Percentiles rank a stretch among this genome's conserved stretches.
phyloP scores from a whole-genome alignment of 2,888 invertebrate species.

The Pristionchus exspectatus region DNA sequence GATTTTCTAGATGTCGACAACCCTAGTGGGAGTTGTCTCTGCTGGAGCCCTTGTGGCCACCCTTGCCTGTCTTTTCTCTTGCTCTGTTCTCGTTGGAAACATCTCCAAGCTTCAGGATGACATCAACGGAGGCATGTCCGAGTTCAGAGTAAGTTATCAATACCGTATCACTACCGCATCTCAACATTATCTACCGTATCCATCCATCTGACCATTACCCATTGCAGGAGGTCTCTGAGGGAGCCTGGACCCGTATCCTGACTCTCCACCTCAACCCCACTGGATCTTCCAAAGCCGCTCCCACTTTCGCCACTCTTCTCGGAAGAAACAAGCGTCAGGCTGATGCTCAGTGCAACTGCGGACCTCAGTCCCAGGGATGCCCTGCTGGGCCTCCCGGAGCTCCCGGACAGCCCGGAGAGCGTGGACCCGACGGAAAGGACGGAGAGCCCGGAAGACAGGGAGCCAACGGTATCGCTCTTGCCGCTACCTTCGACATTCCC shows the following conservation, averaged over 20 bases:
- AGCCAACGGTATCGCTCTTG: constrained; percentile 68
- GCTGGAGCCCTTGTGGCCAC: constrained; percentile 63
- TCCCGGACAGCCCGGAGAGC: constrained; percentile 67
- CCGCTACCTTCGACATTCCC: constrained; percentile 70
- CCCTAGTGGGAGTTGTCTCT: constrained; percentile 64
- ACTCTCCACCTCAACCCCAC: constrained; percentile 66
- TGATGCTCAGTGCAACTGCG: constrained; percentile 70
- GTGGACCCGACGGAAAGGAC: constrained; percentile 65
- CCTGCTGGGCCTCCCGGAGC: constrained; percentile 72
- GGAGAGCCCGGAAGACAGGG: constrained; percentile 69
- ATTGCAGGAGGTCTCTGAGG: constrained; percentile 63
- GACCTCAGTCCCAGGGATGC: constrained; percentile 66
- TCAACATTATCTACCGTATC: not conserved
- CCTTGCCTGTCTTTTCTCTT: constrained; percentile 61
- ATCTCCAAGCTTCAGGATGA: constrained; percentile 65
- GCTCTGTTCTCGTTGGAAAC: constrained; percentile 61
- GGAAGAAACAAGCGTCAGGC: constrained; percentile 65
- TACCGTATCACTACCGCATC: not conserved
- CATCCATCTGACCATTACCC: not conserved
- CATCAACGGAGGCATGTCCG: constrained; percentile 65
- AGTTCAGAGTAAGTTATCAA: constrained; percentile 63
- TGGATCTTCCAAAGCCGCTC: constrained; percentile 60
- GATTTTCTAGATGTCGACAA: constrained; percentile 26
- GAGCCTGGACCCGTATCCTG: constrained; percentile 68
- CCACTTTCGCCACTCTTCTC: constrained; percentile 68